These are phyloP conservation scores for Peromyscus leucopus DNA, from an alignment of 2,113 vertebrate species.

Conservation along the genomic window DNA sequence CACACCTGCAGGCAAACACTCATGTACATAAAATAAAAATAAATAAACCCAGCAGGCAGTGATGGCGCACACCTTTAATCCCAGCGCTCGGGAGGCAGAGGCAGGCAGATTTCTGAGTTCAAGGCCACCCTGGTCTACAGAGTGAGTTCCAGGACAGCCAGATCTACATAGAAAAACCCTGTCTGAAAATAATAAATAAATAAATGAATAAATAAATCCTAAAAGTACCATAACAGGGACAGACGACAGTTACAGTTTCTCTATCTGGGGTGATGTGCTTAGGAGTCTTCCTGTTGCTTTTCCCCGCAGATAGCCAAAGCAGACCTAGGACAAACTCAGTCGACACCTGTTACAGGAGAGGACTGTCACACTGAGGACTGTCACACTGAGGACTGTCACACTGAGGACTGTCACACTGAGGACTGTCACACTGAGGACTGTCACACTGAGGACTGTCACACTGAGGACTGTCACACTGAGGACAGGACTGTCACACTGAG, in stretches of 20 bases:
- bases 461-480: too few relatives aligned
- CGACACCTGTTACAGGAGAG: not conserved
- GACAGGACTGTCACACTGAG: too few relatives aligned
- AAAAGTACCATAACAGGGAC: not conserved
- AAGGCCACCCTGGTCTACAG: not conserved
- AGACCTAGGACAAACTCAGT: not conserved
- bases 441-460: too few relatives aligned
- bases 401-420: too few relatives aligned
- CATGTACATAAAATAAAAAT: not conserved
- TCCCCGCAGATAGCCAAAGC: not conserved
- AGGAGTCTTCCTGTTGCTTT: not conserved
- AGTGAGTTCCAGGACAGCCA: not conserved
- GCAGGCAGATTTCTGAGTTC: not conserved
- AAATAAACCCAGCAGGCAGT: not conserved
- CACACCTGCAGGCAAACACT: not conserved
- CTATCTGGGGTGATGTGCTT: slow-evolving; percentile 22
- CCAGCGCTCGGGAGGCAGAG: not conserved
- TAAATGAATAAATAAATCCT: not conserved
- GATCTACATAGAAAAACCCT: not conserved
- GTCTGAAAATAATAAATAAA: not conserved
- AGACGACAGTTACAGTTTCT: not conserved
- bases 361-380: too few relatives aligned
- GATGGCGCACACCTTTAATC: not conserved
- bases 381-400: too few relatives aligned
- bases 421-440: too few relatives aligned